Percentiles rank a stretch among this genome's conserved stretches.
Evolutionary conservation across 2,888 invertebrate genomes (phyloP).

Genomic region (Stegophylla sp.): DNA sequence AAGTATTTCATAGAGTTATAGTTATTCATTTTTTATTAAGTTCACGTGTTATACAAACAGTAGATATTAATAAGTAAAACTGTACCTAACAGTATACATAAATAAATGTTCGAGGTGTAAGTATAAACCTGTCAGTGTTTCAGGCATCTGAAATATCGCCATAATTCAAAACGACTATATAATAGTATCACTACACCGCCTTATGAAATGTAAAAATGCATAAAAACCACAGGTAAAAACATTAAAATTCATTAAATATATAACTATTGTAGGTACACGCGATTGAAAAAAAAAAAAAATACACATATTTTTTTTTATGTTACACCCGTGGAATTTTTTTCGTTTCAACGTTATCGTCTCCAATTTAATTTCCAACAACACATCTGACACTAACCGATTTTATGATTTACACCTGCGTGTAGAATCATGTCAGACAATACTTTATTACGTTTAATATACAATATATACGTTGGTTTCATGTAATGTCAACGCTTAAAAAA

Average conservation of each 20-base stretch:
- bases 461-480: not conserved
- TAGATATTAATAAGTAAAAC: not conserved
- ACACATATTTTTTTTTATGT: not conserved
- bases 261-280: not conserved
- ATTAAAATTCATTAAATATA: not conserved
- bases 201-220: conserved; percentile 19
- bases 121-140: conserved; percentile 10
- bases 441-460: not conserved
- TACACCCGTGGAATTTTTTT: not conserved
- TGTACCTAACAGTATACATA: not conserved
- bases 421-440: not conserved
- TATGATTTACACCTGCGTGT: not conserved
- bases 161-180: not conserved
- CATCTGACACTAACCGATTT: not conserved
- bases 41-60: not conserved
- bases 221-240: not conserved
- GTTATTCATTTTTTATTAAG: too few species aligned
- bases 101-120: not conserved
- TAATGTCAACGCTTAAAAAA: not conserved
- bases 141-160: conserved; percentile 23
- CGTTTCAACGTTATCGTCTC: not conserved
- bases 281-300: conserved; percentile 25
- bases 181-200: not conserved
- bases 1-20: not conserved
- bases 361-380: not conserved